Evolutionary conservation across 2,797 vertebrate species (phyloP), one percentile per base, ranked within the genome.

Genomic region (Sebastes taczanowskii): DNA sequence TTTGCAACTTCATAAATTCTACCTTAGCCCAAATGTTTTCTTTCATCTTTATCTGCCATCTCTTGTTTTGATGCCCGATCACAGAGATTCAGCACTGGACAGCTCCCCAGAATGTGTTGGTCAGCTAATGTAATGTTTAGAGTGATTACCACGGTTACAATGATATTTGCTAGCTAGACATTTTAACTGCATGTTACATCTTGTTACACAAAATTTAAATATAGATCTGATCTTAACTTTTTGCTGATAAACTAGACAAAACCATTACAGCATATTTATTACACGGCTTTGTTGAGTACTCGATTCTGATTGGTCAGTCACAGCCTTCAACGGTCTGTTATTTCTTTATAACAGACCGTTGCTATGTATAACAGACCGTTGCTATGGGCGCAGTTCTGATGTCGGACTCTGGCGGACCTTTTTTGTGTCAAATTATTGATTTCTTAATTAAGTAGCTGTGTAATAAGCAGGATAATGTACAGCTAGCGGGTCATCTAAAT

Each of bases 21-120:
- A 20, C 13, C 6, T 4, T 6, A 18, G n/a, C 25, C 58, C 7
- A 62, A 61, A 67, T 22, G 13, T 55, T 49, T 59, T 64, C n/a
- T 35, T 76, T 70, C 0, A 69, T 16, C 30, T 60, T 52, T 7
- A 23, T 53, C n/a, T 7, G 5, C 11, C 22, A 22, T 23, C 3
- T 62, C 27, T 22, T 62, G 25, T 62, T 66, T 67, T 55, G 23
- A 61, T 69, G 22, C 11, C 32, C 9, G 0, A 62, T 16, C 5
- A 11, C 6, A 5, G 29, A 63, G 27, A 66, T 81, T 83, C 72
- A 72, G 66, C 53, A 70, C 62, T 22, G 38, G 27, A 78, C 64
- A 84, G 67, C 71, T 84, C 66, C 60, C 18, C 22, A 62, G 5
- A 49, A 16, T 9, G 18, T 25, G 52, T 32, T 30, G 46, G 14